Percentiles rank a stretch among this genome's conserved stretches.
phyloP scores from a whole-genome alignment of 2,113 vertebrate genomes.

The Sylvilagus bachmani region DNA sequence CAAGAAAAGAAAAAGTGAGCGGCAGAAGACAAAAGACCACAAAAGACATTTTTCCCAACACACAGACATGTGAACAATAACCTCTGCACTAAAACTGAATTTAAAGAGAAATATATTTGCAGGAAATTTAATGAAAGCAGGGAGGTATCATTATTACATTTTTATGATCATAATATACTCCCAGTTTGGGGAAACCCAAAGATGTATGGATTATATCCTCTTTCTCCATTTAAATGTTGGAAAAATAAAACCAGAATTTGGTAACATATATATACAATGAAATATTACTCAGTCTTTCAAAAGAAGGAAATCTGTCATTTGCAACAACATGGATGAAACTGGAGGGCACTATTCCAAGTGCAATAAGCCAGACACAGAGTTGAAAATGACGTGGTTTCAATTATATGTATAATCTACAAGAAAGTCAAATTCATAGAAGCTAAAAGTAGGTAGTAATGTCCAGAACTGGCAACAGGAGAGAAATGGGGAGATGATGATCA shows the following conservation, averaged over 20 bases:
- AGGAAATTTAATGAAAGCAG: neutral
- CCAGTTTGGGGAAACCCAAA: neutral
- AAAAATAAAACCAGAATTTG: conserved; percentile 54
- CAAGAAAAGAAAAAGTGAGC: conserved; percentile 13
- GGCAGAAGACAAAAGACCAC: neutral
- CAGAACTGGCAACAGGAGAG: neutral
- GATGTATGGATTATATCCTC: neutral
- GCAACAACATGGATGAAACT: neutral
- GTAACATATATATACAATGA: neutral
- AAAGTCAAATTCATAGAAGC: neutral
- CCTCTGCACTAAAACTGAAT: neutral
- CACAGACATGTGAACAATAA: neutral
- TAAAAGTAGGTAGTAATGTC: neutral
- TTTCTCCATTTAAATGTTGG: neutral
- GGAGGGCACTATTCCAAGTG: neutral
- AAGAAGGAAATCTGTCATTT: neutral
- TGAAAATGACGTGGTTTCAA: neutral
- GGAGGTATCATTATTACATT: neutral
- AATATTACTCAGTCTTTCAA: neutral
- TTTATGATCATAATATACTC: neutral
- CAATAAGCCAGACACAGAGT: neutral
- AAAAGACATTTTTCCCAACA: neutral
- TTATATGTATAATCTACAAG: neutral
- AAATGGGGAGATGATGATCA: neutral
- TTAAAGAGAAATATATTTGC: neutral